Conservation (phyloP, 2,113 vertebrate species). For the Strix uralensis region DNA sequence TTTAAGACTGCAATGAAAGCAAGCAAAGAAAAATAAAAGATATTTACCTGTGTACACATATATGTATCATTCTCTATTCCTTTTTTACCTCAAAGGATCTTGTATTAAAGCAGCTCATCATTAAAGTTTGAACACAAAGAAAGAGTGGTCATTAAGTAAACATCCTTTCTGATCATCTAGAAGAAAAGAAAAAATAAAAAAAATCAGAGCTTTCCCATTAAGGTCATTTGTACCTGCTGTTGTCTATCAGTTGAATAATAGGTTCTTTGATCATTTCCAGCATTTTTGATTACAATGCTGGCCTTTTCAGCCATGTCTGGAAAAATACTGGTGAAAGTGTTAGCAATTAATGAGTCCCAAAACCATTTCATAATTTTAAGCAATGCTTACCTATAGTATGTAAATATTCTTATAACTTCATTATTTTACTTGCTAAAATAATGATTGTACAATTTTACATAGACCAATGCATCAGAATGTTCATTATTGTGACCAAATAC, state of each 20-base stretch:
- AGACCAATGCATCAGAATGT: slow-evolving; percentile 10
- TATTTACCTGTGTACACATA: background rate
- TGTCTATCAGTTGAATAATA: slow-evolving; percentile 54
- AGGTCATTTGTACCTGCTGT: slow-evolving; percentile 69
- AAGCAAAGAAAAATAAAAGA: slow-evolving; percentile 18
- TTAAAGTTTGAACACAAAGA: slow-evolving; percentile 6
- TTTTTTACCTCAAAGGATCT: slow-evolving; percentile 25
- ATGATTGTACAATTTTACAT: background rate
- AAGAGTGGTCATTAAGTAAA: slow-evolving; percentile 54
- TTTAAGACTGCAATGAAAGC: background rate
- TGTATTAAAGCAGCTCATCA: slow-evolving; percentile 16
- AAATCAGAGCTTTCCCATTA: slow-evolving; percentile 70
- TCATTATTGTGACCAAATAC: slow-evolving; percentile 40
- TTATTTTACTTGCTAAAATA: slow-evolving; percentile 44
- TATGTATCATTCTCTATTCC: slow-evolving; percentile 4
- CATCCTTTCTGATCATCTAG: slow-evolving; percentile 79
- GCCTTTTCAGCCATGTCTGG: slow-evolving; percentile 63
- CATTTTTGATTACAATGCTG: slow-evolving; percentile 27
- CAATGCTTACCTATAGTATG: background rate
- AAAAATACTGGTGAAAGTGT: slow-evolving; percentile 58
- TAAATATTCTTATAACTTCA: background rate
- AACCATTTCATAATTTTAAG: slow-evolving; percentile 58
- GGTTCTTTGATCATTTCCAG: slow-evolving; percentile 33
- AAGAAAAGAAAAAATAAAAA: background rate
- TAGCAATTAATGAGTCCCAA: slow-evolving; percentile 78